Evolutionary conservation across 2,797 vertebrate genomes (phyloP).

Genomic region (Morus bassanus): DNA sequence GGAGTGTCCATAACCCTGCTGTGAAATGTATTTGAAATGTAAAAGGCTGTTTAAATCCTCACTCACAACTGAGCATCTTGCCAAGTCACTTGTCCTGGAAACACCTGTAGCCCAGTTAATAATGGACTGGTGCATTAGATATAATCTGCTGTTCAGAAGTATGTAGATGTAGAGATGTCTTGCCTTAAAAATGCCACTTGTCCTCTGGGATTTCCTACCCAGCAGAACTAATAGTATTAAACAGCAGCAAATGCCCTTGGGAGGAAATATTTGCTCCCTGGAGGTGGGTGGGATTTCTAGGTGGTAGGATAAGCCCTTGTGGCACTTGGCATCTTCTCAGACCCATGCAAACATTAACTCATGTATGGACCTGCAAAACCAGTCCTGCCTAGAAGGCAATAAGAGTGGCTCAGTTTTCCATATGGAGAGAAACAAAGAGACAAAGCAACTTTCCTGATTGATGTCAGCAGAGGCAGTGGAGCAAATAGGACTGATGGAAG

Average conservation of each 20-base stretch:
- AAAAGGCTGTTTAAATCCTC: neutral
- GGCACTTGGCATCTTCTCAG: slow-evolving; percentile 6
- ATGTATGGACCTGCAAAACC: neutral
- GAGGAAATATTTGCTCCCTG: neutral
- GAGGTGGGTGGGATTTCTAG: neutral
- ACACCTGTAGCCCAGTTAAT: neutral
- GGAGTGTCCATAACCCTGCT: neutral
- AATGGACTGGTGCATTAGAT: neutral
- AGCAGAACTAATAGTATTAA: neutral
- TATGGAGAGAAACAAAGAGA: neutral
- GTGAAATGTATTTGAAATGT: neutral
- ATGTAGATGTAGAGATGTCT: neutral
- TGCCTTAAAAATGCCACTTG: neutral
- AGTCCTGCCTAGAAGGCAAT: neutral
- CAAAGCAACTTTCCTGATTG: neutral
- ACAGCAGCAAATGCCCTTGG: neutral
- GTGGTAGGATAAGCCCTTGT: neutral
- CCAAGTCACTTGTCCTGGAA: neutral
- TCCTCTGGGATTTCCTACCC: neutral
- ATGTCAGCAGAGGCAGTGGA: neutral
- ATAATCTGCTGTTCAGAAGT: neutral
- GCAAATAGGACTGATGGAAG: neutral
- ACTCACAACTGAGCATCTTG: neutral
- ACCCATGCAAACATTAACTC: neutral
- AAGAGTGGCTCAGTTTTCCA: neutral